Evolutionary conservation across 2,797 vertebrate genomes (phyloP).

Genomic region (Myotis daubentonii): DNA sequence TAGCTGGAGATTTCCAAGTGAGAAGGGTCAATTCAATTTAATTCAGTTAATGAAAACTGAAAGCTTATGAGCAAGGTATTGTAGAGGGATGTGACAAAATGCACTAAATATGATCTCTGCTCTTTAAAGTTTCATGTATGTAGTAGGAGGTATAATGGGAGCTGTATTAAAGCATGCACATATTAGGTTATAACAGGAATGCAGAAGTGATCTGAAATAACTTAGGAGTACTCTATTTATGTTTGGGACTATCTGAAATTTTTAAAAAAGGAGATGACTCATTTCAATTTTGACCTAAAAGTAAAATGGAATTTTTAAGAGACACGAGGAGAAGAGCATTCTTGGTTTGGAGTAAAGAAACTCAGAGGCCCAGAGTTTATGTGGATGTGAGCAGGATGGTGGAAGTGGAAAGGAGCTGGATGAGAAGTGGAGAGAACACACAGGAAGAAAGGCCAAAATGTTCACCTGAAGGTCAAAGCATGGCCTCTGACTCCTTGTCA

Average conservation of each 20-base stretch:
- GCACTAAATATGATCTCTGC: conserved; percentile 8
- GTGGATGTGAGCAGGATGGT: neutral
- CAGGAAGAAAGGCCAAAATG: neutral
- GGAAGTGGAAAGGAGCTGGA: neutral
- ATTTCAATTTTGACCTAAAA: conserved; percentile 20
- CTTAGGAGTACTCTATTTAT: neutral
- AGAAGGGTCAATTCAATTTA: neutral
- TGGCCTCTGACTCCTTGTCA: neutral
- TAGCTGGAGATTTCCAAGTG: neutral
- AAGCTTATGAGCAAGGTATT: neutral
- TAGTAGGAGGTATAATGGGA: neutral
- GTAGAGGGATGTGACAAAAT: neutral
- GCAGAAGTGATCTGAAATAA: neutral
- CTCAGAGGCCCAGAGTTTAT: neutral
- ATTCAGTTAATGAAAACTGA: neutral
- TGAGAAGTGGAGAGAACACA: neutral
- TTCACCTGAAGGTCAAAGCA: neutral
- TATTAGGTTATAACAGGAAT: neutral
- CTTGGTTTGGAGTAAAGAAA: neutral
- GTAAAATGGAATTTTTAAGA: neutral
- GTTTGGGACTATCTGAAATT: neutral
- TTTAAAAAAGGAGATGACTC: neutral
- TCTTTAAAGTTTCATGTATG: neutral
- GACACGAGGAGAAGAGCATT: neutral
- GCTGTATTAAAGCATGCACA: neutral